Conservation (phyloP, 2,113 vertebrate species). For the Notechis scutatus region DNA sequence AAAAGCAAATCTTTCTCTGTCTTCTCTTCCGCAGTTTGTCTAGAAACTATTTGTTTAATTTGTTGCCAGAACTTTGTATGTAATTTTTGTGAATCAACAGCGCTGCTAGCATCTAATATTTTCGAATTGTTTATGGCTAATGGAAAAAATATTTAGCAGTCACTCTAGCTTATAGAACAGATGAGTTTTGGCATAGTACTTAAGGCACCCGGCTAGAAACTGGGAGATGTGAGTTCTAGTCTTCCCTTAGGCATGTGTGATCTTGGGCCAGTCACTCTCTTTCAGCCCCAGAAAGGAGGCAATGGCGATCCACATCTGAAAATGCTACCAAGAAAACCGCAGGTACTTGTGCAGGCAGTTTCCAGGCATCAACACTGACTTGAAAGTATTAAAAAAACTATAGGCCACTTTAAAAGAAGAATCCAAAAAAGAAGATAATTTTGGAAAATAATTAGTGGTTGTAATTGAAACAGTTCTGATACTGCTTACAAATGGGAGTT, state of each 20-base stretch:
- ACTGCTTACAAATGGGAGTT: constrained; percentile 41
- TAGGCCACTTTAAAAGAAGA: neutral
- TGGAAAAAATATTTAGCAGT: neutral
- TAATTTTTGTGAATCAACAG: neutral
- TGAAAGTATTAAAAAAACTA: neutral
- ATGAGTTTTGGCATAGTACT: neutral
- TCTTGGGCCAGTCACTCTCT: neutral
- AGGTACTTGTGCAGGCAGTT: neutral
- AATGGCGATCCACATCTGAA: neutral
- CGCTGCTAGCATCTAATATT: neutral
- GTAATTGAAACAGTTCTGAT: constrained; percentile 38
- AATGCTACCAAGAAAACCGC: neutral
- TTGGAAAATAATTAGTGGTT: constrained; percentile 43
- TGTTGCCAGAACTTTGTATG: neutral
- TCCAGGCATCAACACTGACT: neutral
- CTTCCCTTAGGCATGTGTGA: neutral
- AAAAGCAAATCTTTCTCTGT: neutral
- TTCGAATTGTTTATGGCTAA: neutral
- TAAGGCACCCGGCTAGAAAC: neutral
- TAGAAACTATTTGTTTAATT: neutral
- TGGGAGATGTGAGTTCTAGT: neutral
- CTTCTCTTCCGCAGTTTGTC: neutral
- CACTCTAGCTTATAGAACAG: neutral
- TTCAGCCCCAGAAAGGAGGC: neutral
- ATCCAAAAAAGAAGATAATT: constrained; percentile 7